Evolutionary conservation across 1,140 invertebrate genomes (phyloP).

Genomic region (Gryllus bimaculatus): DNA sequence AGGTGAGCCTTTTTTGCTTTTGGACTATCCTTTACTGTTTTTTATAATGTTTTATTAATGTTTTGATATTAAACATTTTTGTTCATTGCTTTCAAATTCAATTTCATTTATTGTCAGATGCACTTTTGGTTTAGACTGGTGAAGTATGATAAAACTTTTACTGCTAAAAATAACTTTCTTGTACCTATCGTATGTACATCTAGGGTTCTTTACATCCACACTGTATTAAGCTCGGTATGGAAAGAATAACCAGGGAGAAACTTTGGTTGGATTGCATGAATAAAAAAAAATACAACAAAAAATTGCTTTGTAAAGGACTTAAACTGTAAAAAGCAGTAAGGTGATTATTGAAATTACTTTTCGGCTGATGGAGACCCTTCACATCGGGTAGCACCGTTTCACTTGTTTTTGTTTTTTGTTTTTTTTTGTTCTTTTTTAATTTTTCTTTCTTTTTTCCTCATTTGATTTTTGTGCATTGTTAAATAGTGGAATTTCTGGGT

Average conservation of each 20-base stretch:
- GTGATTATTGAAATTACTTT: not conserved
- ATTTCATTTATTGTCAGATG: not conserved
- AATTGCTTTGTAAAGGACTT: not conserved
- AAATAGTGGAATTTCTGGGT: not conserved
- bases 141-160: not conserved
- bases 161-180: not conserved
- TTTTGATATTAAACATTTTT: constrained; percentile 6
- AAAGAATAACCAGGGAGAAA: too few relatives aligned
- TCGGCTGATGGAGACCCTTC: not conserved
- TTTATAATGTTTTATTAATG: not conserved
- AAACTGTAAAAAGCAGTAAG: not conserved
- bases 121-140: not conserved
- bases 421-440: too few relatives aligned
- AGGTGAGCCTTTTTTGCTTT: constrained; percentile 1
- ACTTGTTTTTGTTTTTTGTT: too few relatives aligned
- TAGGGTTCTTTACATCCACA: not conserved
- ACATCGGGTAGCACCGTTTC: too few relatives aligned
- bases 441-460: not conserved
- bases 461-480: not conserved
- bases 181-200: not conserved
- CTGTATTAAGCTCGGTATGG: not conserved
- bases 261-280: too few relatives aligned
- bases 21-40: constrained; percentile 4
- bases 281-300: not conserved
- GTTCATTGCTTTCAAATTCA: not conserved